phyloP scores from a whole-genome alignment of 2,888 invertebrate genomes.

The Euproctis similis region DNA sequence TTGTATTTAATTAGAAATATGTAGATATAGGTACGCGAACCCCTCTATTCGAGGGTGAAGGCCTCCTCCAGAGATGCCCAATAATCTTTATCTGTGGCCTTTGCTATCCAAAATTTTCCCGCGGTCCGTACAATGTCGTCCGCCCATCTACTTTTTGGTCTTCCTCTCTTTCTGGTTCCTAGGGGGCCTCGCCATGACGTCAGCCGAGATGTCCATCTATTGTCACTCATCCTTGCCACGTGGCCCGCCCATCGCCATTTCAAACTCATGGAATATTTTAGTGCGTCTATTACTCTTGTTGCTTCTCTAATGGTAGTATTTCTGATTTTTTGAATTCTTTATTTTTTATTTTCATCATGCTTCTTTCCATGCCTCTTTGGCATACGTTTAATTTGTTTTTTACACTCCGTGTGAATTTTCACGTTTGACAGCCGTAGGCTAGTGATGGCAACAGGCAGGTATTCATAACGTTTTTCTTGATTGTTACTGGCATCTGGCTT shows the following conservation, averaged over 20 bases:
- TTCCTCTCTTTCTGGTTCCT: background rate
- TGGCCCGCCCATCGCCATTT: slow-evolving; percentile 7
- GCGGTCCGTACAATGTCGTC: background rate
- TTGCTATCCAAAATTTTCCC: background rate
- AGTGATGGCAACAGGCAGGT: slow-evolving; percentile 5
- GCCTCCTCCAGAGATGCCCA: slow-evolving; percentile 4
- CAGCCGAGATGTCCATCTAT: slow-evolving; percentile 1
- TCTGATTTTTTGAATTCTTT: slow-evolving; percentile 3
- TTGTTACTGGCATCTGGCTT: background rate
- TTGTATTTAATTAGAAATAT: no score
- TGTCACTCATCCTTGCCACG: slow-evolving; percentile 3
- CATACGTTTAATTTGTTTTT: slow-evolving; percentile 2
- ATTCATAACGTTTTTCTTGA: slow-evolving; percentile 6
- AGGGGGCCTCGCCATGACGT: slow-evolving; percentile 1
- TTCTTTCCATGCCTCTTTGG: slow-evolving; percentile 7
- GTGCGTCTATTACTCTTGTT: slow-evolving; percentile 4
- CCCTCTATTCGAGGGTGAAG: background rate
- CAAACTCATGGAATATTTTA: slow-evolving; percentile 2
- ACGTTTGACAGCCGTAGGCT: slow-evolving; percentile 1
- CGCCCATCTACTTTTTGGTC: background rate
- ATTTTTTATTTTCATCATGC: slow-evolving; percentile 4
- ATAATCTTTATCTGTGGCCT: background rate
- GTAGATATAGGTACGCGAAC: background rate
- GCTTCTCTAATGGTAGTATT: slow-evolving; percentile 4
- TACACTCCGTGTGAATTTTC: background rate